phyloP scores from a whole-genome alignment of 2,888 invertebrate genomes.

The Liposcelis brunnea region DNA sequence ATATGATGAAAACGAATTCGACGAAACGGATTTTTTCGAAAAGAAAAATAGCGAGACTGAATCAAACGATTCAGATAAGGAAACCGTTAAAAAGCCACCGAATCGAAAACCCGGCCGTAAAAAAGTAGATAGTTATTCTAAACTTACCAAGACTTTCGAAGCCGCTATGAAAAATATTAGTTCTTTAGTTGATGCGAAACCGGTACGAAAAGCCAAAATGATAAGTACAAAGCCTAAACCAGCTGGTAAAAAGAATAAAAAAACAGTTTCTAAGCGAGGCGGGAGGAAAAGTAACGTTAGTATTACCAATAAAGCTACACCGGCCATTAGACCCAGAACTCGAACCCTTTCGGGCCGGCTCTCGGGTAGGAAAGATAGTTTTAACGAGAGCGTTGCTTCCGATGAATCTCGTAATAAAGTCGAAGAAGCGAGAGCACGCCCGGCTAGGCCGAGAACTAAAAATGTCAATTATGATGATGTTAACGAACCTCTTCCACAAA shows the following conservation, averaged over 20 bases:
- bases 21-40: conserved; percentile 25
- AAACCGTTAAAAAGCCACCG: conserved; percentile 20
- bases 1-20: conserved; percentile 18
- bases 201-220: conserved; percentile 14
- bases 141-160: conserved; percentile 30
- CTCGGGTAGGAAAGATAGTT: conserved; percentile 3
- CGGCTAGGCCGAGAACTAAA: conserved; percentile 39
- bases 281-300: neutral
- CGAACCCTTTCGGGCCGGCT: conserved; percentile 1
- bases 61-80: conserved; percentile 23
- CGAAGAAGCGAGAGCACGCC: conserved; percentile 19
- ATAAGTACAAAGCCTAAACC: conserved; percentile 12
- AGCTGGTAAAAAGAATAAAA: conserved; percentile 1
- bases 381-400: neutral
- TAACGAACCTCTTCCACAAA: conserved; percentile 22
- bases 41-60: conserved; percentile 19
- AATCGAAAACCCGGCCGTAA: conserved; percentile 4
- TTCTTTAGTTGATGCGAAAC: conserved; percentile 17
- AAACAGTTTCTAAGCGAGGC: neutral
- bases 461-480: conserved; percentile 43
- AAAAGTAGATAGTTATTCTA: conserved; percentile 27
- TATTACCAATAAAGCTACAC: neutral
- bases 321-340: neutral
- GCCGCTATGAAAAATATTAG: conserved; percentile 31
- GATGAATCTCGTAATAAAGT: conserved; percentile 30